Evolutionary conservation across 2,888 invertebrate species (phyloP).

Genomic region (Helicoverpa assulta): DNA sequence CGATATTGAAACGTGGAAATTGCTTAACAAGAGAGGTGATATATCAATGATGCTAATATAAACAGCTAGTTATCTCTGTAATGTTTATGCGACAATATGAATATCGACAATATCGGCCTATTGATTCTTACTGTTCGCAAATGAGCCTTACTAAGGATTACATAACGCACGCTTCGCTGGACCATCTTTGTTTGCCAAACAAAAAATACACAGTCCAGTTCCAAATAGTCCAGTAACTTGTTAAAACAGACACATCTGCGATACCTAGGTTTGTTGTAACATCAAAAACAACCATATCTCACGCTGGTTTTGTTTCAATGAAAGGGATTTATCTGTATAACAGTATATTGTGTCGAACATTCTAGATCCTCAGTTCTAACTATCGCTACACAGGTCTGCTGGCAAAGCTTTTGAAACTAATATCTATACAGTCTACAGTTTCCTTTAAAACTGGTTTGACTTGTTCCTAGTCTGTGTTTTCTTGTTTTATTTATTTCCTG

Average conservation of each 20-base stretch:
- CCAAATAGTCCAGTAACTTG: not conserved
- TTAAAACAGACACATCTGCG: not conserved
- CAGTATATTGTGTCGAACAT: conserved; percentile 12
- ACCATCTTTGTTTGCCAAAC: no score
- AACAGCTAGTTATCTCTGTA: no score
- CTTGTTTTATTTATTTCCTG: conserved; percentile 19
- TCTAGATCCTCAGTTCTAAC: conserved; percentile 6
- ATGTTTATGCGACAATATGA: no score
- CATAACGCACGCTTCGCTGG: no score
- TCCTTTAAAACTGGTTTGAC: conserved; percentile 41
- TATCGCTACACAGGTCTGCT: conserved; percentile 26
- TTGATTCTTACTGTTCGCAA: no score
- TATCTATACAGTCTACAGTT: conserved; percentile 37
- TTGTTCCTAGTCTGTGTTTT: conserved; percentile 7
- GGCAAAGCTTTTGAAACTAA: conserved; percentile 45
- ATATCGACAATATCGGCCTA: no score
- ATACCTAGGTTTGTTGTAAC: conserved; percentile 7
- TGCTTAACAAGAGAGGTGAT: no score
- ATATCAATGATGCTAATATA: no score
- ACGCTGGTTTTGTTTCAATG: conserved; percentile 7
- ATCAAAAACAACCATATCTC: conserved; percentile 31
- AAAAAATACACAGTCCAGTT: not conserved
- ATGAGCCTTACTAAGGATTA: no score
- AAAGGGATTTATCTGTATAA: conserved; percentile 6
- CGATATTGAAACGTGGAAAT: no score